Base-by-base conservation (phyloP, 2,888 invertebrate genomes). In the Habrosyne pyritoides region DNA sequence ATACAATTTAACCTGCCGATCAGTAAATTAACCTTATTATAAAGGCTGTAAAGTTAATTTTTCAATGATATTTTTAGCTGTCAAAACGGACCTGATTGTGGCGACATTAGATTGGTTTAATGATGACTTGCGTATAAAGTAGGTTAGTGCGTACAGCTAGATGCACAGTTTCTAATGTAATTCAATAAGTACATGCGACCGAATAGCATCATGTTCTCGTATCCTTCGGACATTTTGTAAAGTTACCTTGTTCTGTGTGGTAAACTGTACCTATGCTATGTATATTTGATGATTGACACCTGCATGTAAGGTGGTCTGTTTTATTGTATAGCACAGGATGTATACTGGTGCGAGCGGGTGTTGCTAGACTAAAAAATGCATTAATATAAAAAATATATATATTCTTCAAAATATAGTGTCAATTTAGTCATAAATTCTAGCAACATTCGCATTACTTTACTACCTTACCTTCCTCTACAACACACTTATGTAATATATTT, bases 401-500 rank as follows among this genome's bases (percentile, higher is more conserved):
- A n/a, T n/a, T 3, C 5, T 2, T 7, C 7, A 12, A 33, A 4
- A n/a, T n/a, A n/a, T n/a, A n/a, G n/a, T n/a, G n/a, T n/a, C n/a
- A n/a, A n/a, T n/a, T n/a, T n/a, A n/a, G n/a, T n/a, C n/a, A n/a
- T n/a, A n/a, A 18, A 21, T 60, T 71, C 73, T 77, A 69, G 69
- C 74, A 72, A 51, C 66, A 66, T 57, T 36, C 49, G 56, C 36
- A 24, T 42, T 42, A 36, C 36, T 42, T 5, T 33, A 4, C 21
- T 48, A 56, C 53, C 67, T 53, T 63, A 55, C 66, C 53, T 53
- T 21, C 48, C 12, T 48, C 54, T 51, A 52, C 42, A 56, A 53
- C 69, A 75, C 74, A 68, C 73, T 75, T 63, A 63, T 79, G 74
- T 84, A 79, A 77, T 74, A 79, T 80, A 78, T 76, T 70, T 81